Base-by-base conservation (phyloP, 2,888 invertebrate genomes). In the Dolichopus griseipennis region DNA sequence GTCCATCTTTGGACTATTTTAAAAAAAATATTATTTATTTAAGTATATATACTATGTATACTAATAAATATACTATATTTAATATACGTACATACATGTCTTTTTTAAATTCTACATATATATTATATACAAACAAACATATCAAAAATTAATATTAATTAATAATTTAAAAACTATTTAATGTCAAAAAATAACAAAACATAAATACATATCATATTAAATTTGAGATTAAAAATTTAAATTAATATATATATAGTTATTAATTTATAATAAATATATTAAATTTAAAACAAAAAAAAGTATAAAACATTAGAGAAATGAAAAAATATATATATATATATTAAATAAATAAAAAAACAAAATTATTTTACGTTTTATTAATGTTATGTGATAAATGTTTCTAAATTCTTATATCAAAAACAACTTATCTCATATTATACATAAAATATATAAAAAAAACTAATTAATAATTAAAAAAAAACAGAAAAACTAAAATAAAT, bases 221-320 rank as follows among this genome's bases (percentile, higher is more conserved):
- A 37, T 12, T 37, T 8, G 6, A 37, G 2, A 10, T 7, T 5
- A 12, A 10, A 37, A 37, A 37, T 27, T 27, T 27, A 4, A 27
- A 27, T 37, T 37, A 37, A 37, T 37, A 12, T 37, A 37, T 37
- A 65, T n/a, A n/a, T n/a, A n/a, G n/a, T n/a, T n/a, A 27, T 22
- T 37, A 64, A 65, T 33, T 61, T 21, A 62, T 20, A 65, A 52
- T 65, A 70, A 71, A 68, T 67, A 65, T 68, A 69, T 69, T 68
- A 71, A 68, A 67, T 69, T 66, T 68, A 68, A 68, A 64, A 69
- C 69, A 65, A 70, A 37, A 37, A 22, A 63, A 66, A 61, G 27
- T 34, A 67, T 64, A 41, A 65, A 64, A 68, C 20, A 67, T 65
- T n/a, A 41, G 66, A 65, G 22, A 65, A 72, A 62, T 64, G 9